Percentiles rank a stretch among this genome's conserved stretches.
These are phyloP conservation scores for Catostomus latipinnis DNA, from an alignment of 2,797 vertebrate genomes.

Conservation along the genomic window DNA sequence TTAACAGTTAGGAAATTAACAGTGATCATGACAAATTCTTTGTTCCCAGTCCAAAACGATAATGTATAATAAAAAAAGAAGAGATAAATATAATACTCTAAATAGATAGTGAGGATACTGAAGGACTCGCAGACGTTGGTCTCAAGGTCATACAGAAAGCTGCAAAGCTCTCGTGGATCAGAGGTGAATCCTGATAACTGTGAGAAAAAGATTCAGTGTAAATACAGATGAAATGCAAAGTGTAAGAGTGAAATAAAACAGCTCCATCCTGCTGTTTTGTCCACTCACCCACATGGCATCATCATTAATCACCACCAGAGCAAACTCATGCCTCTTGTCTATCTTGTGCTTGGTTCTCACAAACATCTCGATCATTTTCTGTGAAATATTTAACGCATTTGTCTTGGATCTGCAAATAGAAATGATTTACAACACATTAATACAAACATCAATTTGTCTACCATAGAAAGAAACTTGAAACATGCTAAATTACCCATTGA, in stretches of 20 bases:
- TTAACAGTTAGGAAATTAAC: slow-evolving; percentile 4
- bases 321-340: slow-evolving; percentile 94
- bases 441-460: background rate
- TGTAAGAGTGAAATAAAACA: background rate
- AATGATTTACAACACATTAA: background rate
- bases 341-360: slow-evolving; percentile 97
- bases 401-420: slow-evolving; percentile 84
- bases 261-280: background rate
- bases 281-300: slow-evolving; percentile 89
- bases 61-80: no score
- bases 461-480: background rate
- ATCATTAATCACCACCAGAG: slow-evolving; percentile 92
- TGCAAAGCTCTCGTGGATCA: slow-evolving; percentile 93
- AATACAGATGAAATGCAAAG: background rate
- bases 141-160: slow-evolving; percentile 94
- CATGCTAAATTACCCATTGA: slow-evolving; percentile 83
- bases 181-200: slow-evolving; percentile 95
- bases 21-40: background rate
- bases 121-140: slow-evolving; percentile 91
- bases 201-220: background rate
- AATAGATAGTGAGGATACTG: slow-evolving; percentile 84
- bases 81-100: no score
- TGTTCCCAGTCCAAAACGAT: background rate
- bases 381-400: slow-evolving; percentile 92
- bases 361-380: slow-evolving; percentile 99